Evolutionary conservation across 2,888 invertebrate species (phyloP), one percentile per base, ranked within the genome.

Genomic region (Drosophila pullipes): DNA sequence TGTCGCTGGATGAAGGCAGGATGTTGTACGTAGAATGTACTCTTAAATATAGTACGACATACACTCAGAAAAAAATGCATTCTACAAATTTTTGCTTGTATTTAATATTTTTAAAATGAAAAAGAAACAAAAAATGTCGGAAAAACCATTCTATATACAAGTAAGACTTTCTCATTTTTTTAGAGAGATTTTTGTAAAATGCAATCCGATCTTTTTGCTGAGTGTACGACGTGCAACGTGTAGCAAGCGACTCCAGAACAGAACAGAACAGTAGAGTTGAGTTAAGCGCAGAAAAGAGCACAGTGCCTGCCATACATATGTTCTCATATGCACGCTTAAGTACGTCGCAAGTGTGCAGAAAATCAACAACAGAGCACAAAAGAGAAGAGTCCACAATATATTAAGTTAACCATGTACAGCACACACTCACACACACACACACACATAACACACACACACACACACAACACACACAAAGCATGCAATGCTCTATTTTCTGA

Each of bases 271-370:
- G 44, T 35, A n/a, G 25, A 22, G 28, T 39, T 30, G 31, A 33
- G 35, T 13, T 13, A 30, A 47, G 16, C 22, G 22, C 22, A 16
- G 16, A 47, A 47, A 47, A 47, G 47, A 47, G 47, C 25, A 47
- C 44, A 44, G 54, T 44, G 64, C 39, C 28, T 68, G 53, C 47
- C 53, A 75, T 25, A 28, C 47, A 66, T 74, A 67, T 64, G 64
- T 53, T 81, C 83, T 75, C 78, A 85, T 83, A 88, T 85, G 86
- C 83, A 85, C 78, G 83, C 76, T 81, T 76, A 86, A 89, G 89
- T 88, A 67, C 69, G 73, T 55, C 37, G 55, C 69, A 69, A 81
- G 67, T 78, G 76, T 75, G 73, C 47, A 65, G 67, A 72, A 74
- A 78, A 67, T 53, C 74, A 72, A 67, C 60, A 69, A 66, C 58